Evolutionary conservation across 1,140 invertebrate species (phyloP), one percentile per base, ranked within the genome.

Genomic region (Ceratosolen fusciceps): DNA sequence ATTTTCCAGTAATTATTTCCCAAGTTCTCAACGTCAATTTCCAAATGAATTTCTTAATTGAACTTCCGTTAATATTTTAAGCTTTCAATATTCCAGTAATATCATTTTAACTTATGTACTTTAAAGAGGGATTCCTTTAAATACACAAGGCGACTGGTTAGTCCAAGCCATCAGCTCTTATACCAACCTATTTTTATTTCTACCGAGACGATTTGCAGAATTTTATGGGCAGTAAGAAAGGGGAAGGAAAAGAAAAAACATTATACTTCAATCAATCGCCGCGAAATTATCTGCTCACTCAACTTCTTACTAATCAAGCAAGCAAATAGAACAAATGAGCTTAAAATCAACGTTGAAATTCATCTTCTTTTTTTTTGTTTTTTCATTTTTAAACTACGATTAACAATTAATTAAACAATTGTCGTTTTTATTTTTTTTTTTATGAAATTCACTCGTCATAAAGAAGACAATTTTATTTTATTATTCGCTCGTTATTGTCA

Each of bases 1-100:
- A 34, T 58, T 74, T 62, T 29, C 4, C 29, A 14, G 52, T 58
- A 70, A 77, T 68, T 68, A 54, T 68, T 56, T 26, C 14, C 4
- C 16, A 54, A 77, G 65, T 77, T 70, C 70, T 43, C 37, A 77
- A 71, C 34, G 65, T 21, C 65, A 70, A 77, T 58, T 77, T 70
- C 34, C 65, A 70, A 77, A 52, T 77, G 52, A 77, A 70, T 70
- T 43, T 68, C 58, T 21, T 76, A 54, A 76, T 54, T 77, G 67
- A 77, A 58, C n/a, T 34, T 54, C 12, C 62, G 26, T 62, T 67
- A 62, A 67, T 75, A 67, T 75, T 67, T 67, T 26, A 37, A 37
- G 60, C 31, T 34, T 65, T 37, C 21, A 65, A 65, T 65, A 34
- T 65, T 67, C 5, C 0, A 21, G 14, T 37, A 7, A 49, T 62